Base-by-base conservation (phyloP, 2,888 invertebrate genomes). In the Watsonalla cultraria region DNA sequence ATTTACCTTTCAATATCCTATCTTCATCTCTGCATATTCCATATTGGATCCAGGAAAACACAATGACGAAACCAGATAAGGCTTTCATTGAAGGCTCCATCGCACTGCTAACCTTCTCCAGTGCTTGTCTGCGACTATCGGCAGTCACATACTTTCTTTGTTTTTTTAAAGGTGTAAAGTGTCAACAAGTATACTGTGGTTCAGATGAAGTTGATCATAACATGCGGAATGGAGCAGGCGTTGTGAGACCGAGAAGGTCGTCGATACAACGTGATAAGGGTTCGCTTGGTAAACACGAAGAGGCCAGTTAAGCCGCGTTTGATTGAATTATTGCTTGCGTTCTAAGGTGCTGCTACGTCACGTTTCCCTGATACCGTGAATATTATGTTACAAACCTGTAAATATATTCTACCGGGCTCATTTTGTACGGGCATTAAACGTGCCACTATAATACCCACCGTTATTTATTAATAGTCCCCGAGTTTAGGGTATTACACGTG, bases 251-350 rank as follows among this genome's bases (percentile, higher is more conserved):
- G 72, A 74, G 74, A 72, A 71, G 64, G 65, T 74, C 72, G 72
- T 72, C 68, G 70, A 72, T 74, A 67, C 69, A 59, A 59, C 62
- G 70, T 70, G 74, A 76, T 76, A 74, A 76, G 74, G 81, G 78
- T 74, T 57, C 56, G 63, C 84, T 86, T 82, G 73, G 84, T 85
- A 89, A 89, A 89, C 86, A 89, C 61, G 61, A 70, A 67, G 77
- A 77, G 76, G 72, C 69, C 70, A 65, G 72, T 74, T 86, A 88
- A 90, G 85, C 86, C 82, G 61, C 66, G 75, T 74, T 76, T 89
- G 88, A 90, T 90, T 90, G 88, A 90, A 86, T 86, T 89, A 90
- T 86, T 82, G 82, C 83, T 79, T 76, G 75, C 73, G 70, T 74
- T 76, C 75, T 78, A 80, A 75, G 68, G 72, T 69, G 70, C 62